These are phyloP conservation scores for Caenorhabditis virilis DNA, from an alignment of 2,888 invertebrate genomes.

Conservation along the genomic window DNA sequence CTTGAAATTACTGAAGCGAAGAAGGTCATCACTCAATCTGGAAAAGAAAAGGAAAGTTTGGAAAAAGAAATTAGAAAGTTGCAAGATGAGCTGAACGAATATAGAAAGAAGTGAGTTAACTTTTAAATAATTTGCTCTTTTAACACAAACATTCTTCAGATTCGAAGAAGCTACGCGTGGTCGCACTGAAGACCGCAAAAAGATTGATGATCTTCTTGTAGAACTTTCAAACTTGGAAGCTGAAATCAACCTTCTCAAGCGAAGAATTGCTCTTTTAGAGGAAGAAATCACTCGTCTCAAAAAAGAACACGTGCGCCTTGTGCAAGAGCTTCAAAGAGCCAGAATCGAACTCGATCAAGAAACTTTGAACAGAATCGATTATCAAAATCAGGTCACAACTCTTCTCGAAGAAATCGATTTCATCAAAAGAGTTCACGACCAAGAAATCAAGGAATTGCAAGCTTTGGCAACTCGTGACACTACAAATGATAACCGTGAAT, in stretches of 20 bases:
- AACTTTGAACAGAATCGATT: constrained; percentile 71
- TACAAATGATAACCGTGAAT: constrained; percentile 72
- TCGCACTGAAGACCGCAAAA: constrained; percentile 68
- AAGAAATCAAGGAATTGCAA: constrained; percentile 72
- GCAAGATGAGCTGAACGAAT: constrained; percentile 51
- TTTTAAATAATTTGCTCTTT: constrained; percentile 5
- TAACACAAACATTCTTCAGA: constrained; percentile 42
- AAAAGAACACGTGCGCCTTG: constrained; percentile 69
- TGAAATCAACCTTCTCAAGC: constrained; percentile 70
- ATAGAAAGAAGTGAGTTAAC: constrained; percentile 52
- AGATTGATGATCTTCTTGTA: constrained; percentile 70
- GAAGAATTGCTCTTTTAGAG: constrained; percentile 66
- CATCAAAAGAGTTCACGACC: constrained; percentile 71
- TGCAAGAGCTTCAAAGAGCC: constrained; percentile 42
- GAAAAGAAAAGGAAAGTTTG: constrained; percentile 41
- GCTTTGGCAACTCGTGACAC: constrained; percentile 72
- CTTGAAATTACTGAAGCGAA: constrained; percentile 46
- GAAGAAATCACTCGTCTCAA: constrained; percentile 69
- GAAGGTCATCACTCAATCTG: constrained; percentile 55
- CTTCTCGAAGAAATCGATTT: constrained; percentile 73
- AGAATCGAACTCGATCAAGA: constrained; percentile 71
- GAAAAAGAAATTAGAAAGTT: constrained; percentile 53
- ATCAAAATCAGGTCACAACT: constrained; percentile 72
- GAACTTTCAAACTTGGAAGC: constrained; percentile 71
- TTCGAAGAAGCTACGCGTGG: constrained; percentile 65